Base-by-base conservation (phyloP, 2,113 vertebrate species). In the Ictidomys tridecemlineatus region DNA sequence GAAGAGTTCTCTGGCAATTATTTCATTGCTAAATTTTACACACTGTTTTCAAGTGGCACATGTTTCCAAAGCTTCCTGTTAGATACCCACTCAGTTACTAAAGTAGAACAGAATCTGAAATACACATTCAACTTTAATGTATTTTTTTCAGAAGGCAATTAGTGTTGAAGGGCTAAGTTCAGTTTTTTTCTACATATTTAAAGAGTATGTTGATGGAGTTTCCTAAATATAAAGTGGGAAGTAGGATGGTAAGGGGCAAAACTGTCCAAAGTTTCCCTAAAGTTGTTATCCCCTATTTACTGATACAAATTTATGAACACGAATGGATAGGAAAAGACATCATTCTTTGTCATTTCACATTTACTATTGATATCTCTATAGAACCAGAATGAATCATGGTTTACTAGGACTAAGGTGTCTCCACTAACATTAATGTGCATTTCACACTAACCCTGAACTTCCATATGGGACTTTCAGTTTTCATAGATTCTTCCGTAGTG, bases 101-200 rank as follows among this genome's bases (percentile, higher is more conserved):
- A 73, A 42, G 48, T 78, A 87, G 11, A 83, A 28, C 34, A 88
- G 17, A 85, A 78, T 65, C n/a, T 58, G 78, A 93, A 89, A 92
- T n/a, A 42, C 9, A 77, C 16, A 48, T 89, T 83, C 78, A 85
- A 74, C 1, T 18, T 79, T 69, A 79, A 74, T 69, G 2, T 17
- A 22, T 89, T 78, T 93, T 18, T 96, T 93, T 20, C 51, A 76
- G 56, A 93, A 79, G 1, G 8, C 14, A 69, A 94, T 91, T 30
- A 88, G 24, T 69, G 53, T 4, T 30, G 32, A 61, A 94, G 67
- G 61, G 11, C 30, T 85, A 84, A 80, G 14, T 73, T 97, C 12
- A 18, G 10, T 34, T 89, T 94, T 78, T 45, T 28, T 26, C 58
- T 92, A 20, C 58, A 61, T 32, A 69, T 32, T 87, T 24, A 65